Conservation (phyloP, 2,888 invertebrate species). For the Drosophila buzzatii region DNA sequence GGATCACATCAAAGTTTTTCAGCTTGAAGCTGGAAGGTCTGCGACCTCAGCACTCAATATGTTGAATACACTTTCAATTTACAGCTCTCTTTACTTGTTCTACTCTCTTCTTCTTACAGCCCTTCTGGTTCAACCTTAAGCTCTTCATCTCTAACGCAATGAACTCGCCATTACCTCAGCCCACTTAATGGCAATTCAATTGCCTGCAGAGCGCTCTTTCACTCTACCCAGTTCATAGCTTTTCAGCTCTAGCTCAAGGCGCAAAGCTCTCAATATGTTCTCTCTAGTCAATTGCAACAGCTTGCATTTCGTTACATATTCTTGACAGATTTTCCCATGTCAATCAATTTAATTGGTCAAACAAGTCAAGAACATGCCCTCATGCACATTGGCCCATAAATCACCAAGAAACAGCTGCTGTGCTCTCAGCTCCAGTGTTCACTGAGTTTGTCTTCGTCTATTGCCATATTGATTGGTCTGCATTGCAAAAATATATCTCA, state of each 20-base stretch:
- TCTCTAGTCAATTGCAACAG: neutral
- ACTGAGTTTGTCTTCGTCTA: slow-evolving; percentile 16
- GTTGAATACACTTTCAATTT: neutral
- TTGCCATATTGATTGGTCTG: slow-evolving; percentile 66
- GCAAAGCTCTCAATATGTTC: neutral
- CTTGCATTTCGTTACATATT: neutral
- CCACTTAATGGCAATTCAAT: neutral
- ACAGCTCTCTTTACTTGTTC: neutral
- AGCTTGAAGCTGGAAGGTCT: neutral
- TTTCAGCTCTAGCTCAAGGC: neutral
- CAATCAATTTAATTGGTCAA: slow-evolving; percentile 79
- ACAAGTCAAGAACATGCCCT: slow-evolving; percentile 65
- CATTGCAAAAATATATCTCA: slow-evolving; percentile 62
- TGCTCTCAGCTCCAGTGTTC: slow-evolving; percentile 31
- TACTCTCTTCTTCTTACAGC: too few species aligned
- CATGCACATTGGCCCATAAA: slow-evolving; percentile 67
- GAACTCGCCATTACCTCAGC: neutral
- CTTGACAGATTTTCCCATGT: slow-evolving; percentile 82
- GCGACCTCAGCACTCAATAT: neutral
- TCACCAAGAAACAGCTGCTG: slow-evolving; percentile 55
- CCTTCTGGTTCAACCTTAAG: neutral
- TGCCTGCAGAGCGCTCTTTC: neutral
- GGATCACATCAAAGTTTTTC: neutral
- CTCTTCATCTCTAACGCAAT: neutral
- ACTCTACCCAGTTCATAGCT: neutral